Evolutionary conservation across 2,113 vertebrate genomes (phyloP).

Genomic region (Neomonachus schauinslandi): DNA sequence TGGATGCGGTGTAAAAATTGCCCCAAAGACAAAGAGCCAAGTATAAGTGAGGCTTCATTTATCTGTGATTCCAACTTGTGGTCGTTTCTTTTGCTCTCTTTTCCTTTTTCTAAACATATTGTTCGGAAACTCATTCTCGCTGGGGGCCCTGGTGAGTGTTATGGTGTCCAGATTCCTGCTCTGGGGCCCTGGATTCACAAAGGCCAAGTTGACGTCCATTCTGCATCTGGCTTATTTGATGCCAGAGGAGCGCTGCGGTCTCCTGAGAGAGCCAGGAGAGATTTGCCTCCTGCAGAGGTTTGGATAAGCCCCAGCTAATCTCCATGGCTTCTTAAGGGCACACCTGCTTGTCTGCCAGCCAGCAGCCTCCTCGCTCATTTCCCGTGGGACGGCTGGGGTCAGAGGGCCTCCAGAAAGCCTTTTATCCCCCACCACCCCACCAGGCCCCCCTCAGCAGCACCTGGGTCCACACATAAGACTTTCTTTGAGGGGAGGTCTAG

Average conservation of each 20-base stretch:
- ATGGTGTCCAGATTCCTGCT: constrained; percentile 35
- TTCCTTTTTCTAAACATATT: background rate
- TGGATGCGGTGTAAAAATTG: background rate
- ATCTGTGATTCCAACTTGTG: background rate
- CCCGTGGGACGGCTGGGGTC: constrained; percentile 67
- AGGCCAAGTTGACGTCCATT: constrained; percentile 63
- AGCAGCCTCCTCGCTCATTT: constrained; percentile 59
- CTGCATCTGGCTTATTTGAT: constrained; percentile 66
- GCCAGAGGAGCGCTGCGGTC: constrained; percentile 12
- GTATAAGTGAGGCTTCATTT: background rate
- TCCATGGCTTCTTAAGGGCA: constrained; percentile 66
- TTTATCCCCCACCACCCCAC: constrained; percentile 29
- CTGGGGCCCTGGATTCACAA: constrained; percentile 36
- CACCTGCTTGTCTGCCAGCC: constrained; percentile 71
- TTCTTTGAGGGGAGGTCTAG: constrained; percentile 65
- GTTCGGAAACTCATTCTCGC: background rate
- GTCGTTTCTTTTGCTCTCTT: background rate
- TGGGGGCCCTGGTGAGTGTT: background rate
- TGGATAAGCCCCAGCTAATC: constrained; percentile 79
- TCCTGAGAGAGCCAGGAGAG: constrained; percentile 62
- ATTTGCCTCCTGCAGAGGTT: constrained; percentile 71
- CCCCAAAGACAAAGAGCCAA: background rate
- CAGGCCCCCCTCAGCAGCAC: constrained; percentile 54
- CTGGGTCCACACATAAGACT: constrained; percentile 72
- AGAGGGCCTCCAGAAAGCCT: constrained; percentile 74